phyloP scores from a whole-genome alignment of 1,140 invertebrate species.

The Ips typographus region DNA sequence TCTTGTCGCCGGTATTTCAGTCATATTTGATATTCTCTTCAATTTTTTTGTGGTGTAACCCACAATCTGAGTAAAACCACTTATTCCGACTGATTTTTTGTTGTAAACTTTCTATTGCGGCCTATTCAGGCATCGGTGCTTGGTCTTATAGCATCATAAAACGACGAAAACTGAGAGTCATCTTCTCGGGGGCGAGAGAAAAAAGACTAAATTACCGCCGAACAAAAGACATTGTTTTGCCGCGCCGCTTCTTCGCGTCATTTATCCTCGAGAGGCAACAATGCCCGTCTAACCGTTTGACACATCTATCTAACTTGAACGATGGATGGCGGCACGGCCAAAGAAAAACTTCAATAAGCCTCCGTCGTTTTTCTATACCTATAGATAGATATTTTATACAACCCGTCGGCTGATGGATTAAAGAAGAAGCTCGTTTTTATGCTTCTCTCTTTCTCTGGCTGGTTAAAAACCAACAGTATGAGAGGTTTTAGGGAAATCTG shows the following conservation, averaged over 20 bases:
- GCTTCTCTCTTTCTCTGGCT: too few species aligned
- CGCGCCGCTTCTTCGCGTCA: conserved; percentile 55
- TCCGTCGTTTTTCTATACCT: not conserved
- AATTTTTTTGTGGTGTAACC: too few species aligned
- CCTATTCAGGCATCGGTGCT: not conserved
- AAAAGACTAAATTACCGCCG: conserved; percentile 50
- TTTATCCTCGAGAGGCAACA: conserved; percentile 57
- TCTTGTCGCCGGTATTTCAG: too few species aligned
- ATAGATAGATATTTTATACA: too few species aligned
- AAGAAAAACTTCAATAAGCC: conserved; percentile 13
- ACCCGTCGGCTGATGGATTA: too few species aligned
- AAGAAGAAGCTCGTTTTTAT: too few species aligned
- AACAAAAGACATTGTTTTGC: conserved; percentile 60
- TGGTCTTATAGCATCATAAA: not conserved
- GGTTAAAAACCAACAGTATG: too few species aligned
- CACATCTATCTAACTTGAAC: conserved; percentile 58
- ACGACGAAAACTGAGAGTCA: conserved; percentile 1
- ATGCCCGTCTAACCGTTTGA: conserved; percentile 57
- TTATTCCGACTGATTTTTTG: too few species aligned
- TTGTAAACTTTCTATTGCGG: too few species aligned
- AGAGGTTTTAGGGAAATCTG: too few species aligned
- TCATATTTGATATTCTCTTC: too few species aligned
- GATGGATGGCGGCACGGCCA: conserved; percentile 37
- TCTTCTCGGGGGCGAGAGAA: conserved; percentile 11
- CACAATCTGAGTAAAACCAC: too few species aligned